Evolutionary conservation across 2,888 invertebrate species (phyloP).

Genomic region (Coenonympha glycerion): DNA sequence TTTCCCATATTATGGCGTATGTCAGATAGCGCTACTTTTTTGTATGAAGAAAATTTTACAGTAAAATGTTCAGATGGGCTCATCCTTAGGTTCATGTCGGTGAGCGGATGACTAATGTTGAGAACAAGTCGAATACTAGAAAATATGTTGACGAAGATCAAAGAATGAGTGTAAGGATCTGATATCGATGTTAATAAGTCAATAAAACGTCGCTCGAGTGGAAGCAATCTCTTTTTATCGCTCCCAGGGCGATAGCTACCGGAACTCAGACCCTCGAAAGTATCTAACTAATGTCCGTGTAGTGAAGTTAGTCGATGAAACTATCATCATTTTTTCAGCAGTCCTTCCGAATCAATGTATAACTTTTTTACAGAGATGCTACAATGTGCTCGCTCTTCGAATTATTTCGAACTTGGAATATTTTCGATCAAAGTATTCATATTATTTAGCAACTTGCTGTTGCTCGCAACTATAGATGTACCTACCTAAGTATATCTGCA

Average conservation of each 20-base stretch:
- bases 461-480: too few species aligned
- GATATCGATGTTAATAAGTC: conserved; percentile 76
- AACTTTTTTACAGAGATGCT: neutral
- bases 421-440: too few species aligned
- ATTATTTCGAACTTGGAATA: too few species aligned
- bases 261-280: conserved; percentile 60
- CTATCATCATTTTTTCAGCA: neutral
- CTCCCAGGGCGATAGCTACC: conserved; percentile 67
- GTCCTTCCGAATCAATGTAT: neutral
- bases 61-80: neutral
- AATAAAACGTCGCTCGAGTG: conserved; percentile 71
- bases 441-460: too few species aligned
- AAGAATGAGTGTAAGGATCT: conserved; percentile 72
- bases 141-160: conserved; percentile 61
- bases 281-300: conserved; percentile 31
- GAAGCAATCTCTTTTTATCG: conserved; percentile 74
- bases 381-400: too few species aligned
- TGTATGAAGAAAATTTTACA: neutral
- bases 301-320: neutral
- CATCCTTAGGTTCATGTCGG: neutral
- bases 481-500: too few species aligned
- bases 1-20: too few species aligned
- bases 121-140: conserved; percentile 51
- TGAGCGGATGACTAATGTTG: conserved; percentile 25
- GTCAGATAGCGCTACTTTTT: too few species aligned